Base-by-base conservation (phyloP, 2,113 vertebrate species). In the Pionites leucogaster region DNA sequence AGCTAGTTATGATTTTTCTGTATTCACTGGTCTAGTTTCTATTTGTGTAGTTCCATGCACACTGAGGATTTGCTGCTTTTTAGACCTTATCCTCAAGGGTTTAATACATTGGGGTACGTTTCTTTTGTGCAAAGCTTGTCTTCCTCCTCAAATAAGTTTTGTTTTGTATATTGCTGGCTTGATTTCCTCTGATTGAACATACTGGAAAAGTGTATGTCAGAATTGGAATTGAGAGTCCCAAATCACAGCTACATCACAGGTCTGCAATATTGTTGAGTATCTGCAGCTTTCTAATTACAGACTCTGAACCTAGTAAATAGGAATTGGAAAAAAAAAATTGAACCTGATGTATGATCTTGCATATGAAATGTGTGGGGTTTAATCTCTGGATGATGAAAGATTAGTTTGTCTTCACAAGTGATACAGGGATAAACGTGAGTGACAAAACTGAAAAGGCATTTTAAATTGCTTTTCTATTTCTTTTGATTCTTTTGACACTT, bases 241-340 rank as follows among this genome's bases (percentile, higher is more conserved):
- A 70, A 60, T 95, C 70, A 60, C 55, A 86, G 68, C 79, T 82
- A 17, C 10, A 6, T 95, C 68, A 88, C 55, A 33, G 83, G 53
- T 70, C 31, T 94, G 53, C 77, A 92, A 80, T 86, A 49, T 10
- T 84, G 65, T 60, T 35, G 70, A 69, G 29, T 65, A 67, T 83
- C 59, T 92, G 59, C 68, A 86, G 50, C 22, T 91, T 97, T 75
- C 35, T 95, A 78, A 89, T 92, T 93, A 78, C 65, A 92, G 80
- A 22, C 55, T 96, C 50, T 67, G 50, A 92, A 71, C 17, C 33
- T 78, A 29, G 68, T 77, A 92, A 96, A 92, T 77, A 74, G 44
- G 37, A 27, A 74, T 75, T 71, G 31, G 25, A 13, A 27, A 50
- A 39, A 72, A 53, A 84, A 42, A 85, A 41, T 44, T 76, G 55